Evolutionary conservation across 2,113 vertebrate genomes (phyloP).

Genomic region (Atlantisia rogersi): DNA sequence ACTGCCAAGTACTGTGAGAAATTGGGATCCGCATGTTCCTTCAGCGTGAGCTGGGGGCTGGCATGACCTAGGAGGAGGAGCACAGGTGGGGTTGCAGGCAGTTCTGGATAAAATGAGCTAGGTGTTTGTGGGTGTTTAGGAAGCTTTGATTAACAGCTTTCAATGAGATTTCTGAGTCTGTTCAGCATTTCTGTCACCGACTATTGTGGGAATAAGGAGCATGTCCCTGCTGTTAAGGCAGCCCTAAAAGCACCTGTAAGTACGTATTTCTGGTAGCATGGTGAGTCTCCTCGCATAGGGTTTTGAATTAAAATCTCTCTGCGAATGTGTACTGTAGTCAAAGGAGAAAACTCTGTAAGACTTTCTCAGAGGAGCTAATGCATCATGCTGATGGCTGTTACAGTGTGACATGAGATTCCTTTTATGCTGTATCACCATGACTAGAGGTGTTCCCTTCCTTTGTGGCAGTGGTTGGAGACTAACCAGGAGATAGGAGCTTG

Average conservation of each 20-base stretch:
- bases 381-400: not conserved
- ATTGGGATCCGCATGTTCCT: not conserved
- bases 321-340: not conserved
- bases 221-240: not conserved
- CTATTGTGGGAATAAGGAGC: not conserved
- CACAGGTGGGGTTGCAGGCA: slow-evolving; percentile 16
- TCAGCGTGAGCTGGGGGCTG: not conserved
- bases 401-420: not conserved
- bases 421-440: not conserved
- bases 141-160: slow-evolving; percentile 35
- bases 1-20: not conserved
- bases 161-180: not conserved
- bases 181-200: slow-evolving; percentile 6
- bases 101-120: not conserved
- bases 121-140: not conserved
- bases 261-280: not conserved
- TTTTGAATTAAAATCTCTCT: slow-evolving; percentile 20
- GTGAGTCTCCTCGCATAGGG: not conserved
- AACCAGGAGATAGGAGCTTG: not conserved
- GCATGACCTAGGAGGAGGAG: not conserved
- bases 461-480: not conserved
- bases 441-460: slow-evolving; percentile 5
- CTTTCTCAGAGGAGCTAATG: not conserved
- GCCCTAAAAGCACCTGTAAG: not conserved
- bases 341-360: not conserved